These are phyloP conservation scores for Argynnis bischoffii DNA, from an alignment of 2,888 invertebrate genomes.

Conservation along the genomic window DNA sequence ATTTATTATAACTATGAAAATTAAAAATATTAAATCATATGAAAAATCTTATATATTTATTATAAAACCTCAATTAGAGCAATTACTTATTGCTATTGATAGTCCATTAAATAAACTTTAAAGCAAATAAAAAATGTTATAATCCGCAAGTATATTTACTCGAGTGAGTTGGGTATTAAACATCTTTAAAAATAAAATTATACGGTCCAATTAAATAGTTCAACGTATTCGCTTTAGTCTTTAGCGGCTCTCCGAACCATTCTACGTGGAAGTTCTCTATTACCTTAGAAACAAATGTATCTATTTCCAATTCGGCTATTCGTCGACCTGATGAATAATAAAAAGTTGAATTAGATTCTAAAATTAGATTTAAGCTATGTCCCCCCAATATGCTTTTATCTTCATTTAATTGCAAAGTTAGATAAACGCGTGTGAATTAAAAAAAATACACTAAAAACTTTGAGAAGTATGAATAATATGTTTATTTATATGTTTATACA, in stretches of 20 bases:
- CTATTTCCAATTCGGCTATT: slow-evolving; percentile 83
- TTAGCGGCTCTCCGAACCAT: slow-evolving; percentile 57
- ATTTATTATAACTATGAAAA: no score
- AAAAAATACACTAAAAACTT: no score
- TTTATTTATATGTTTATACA: no score
- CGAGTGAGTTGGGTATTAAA: slow-evolving; percentile 36
- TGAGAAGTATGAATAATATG: no score
- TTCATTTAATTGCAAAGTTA: no score
- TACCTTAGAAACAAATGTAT: slow-evolving; percentile 57
- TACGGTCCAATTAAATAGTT: slow-evolving; percentile 60
- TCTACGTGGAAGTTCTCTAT: slow-evolving; percentile 52
- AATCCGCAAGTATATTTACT: background rate
- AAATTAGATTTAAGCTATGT: background rate
- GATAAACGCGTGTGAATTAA: no score
- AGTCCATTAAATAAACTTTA: background rate
- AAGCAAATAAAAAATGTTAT: background rate
- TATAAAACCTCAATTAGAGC: background rate
- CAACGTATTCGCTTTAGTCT: slow-evolving; percentile 47
- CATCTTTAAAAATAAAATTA: slow-evolving; percentile 61
- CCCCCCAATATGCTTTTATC: no score
- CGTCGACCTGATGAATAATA: slow-evolving; percentile 68
- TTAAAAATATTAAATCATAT: no score
- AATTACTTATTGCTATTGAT: background rate
- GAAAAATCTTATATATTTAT: background rate
- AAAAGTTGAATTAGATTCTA: background rate